Conservation (phyloP, 1,140 invertebrate species). For the Anoplolepis gracilipes region DNA sequence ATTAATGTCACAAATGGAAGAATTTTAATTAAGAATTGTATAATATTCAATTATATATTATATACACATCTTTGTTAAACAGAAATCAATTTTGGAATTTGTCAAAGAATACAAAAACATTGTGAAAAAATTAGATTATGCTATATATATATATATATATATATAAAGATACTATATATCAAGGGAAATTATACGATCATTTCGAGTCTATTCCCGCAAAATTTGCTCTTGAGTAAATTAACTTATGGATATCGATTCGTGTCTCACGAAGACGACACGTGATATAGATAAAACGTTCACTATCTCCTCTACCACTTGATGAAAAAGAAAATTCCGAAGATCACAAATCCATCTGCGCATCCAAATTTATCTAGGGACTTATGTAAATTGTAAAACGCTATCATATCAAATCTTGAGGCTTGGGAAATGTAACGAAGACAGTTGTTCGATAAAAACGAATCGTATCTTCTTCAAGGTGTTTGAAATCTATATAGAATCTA, state of each 20-base stretch:
- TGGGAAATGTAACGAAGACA: background rate
- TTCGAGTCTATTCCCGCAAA: background rate
- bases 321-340: background rate
- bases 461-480: background rate
- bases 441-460: background rate
- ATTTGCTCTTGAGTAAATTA: background rate
- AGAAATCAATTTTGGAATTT: background rate
- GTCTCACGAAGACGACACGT: background rate
- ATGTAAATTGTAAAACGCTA: background rate
- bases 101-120: background rate
- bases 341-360: background rate
- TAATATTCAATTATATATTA: background rate
- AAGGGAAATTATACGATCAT: background rate
- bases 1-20: background rate
- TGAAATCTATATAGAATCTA: background rate
- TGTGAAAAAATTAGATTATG: background rate
- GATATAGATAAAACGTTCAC: constrained; percentile 33
- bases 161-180: background rate
- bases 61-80: background rate
- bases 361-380: background rate
- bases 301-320: background rate
- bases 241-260: background rate
- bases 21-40: background rate
- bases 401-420: background rate
- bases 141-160: background rate